Evolutionary conservation across 1,140 invertebrate genomes (phyloP), one percentile per base, ranked within the genome.

Genomic region (Steinernema khuongi): DNA sequence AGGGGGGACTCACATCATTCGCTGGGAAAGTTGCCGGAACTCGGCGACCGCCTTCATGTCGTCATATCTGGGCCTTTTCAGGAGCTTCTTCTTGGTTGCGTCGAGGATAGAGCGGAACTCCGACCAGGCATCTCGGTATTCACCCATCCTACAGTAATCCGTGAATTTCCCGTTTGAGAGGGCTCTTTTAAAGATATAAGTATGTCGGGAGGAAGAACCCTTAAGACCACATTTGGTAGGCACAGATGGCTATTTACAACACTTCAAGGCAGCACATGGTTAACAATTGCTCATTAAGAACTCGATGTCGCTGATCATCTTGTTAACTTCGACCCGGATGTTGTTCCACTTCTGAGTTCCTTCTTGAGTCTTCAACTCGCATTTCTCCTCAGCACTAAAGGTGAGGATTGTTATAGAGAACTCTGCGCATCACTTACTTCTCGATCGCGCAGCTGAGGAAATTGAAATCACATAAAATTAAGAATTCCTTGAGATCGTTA

Each of bases 391-490:
- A 0, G 75, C 75, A 19, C 76, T 77, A 68, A 68, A 77, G 4
- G 18, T 69, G n/a, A 70, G 41, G 29, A 32, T 72, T 43, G 67
- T 11, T 22, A 0, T 31, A 31, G 14, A 69, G 7, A 17, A 69
- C 7, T 11, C 0, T 22, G 31, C 18, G 66, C 11, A 0, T 19
- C 18, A 73, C 74, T 50, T n/a, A 77, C 76, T 60, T 33, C 32
- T 77, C 70, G 17, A 78, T 78, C 26, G 79, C 78, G 14, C 71
- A 50, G 1, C 72, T 75, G 22, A 79, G 50, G 31, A 75, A 79
- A 31, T 71, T 77, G 66, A 79, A 79, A 70, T 79, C 78, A 70
- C 78, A 73, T 14, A 79, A 71, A 72, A 79, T 79, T 7, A 79
- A 67, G 31, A 79, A 79, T 29, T 79, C 73, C 31, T 79, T 79